Evolutionary conservation across 2,797 vertebrate species (phyloP), one percentile per base, ranked within the genome.

Genomic region (Tapirus indicus): DNA sequence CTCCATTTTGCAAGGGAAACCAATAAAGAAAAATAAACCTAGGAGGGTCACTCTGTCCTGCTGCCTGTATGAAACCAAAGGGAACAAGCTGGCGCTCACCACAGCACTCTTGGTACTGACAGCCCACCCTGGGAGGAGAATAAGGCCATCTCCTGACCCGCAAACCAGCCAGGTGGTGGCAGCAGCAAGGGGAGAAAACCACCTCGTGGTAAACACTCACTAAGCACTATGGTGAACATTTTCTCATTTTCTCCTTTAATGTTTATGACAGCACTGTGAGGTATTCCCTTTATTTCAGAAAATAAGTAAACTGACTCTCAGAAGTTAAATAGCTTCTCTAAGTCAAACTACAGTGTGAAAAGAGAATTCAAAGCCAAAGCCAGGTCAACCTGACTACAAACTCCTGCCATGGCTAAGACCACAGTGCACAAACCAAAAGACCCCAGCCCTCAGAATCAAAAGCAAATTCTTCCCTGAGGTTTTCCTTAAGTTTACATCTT

Each of bases 401-500:
- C 35, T 16, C 18, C 38, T 54, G 35, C 58, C 18, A n/a, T 1
- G 44, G 44, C 68, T 54, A 41, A 49, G 74, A 66, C 16, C 68
- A 77, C 52, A 47, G 12, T 4, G 18, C 16, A 13, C 69, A 90
- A 47, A 5, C 16, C 21, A 23, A 27, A 44, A 71, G 68, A 17
- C 12, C n/a, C 38, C 0, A 20, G 6, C n/a, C 86, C 74, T 62
- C 74, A 32, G 11, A 47, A 54, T 64, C 27, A 23, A 79, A 94
- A 77, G 60, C 11, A n/a, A 49, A 60, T 27, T 54, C 80, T 87
- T 82, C 72, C 21, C 29, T 44, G 38, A 64, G 38, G 60, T 64
- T 94, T 79, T n/a, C 78, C 84, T 85, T 86, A 58, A 52, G 56
- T 60, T 90, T 79, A 80, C 85, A 60, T 66, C 25, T 85, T 88